A percentile compares a stretch with the other conserved stretches of the same genome.
Evolutionary conservation across 2,888 invertebrate genomes (phyloP).

Genomic region (Pheosia tremula): DNA sequence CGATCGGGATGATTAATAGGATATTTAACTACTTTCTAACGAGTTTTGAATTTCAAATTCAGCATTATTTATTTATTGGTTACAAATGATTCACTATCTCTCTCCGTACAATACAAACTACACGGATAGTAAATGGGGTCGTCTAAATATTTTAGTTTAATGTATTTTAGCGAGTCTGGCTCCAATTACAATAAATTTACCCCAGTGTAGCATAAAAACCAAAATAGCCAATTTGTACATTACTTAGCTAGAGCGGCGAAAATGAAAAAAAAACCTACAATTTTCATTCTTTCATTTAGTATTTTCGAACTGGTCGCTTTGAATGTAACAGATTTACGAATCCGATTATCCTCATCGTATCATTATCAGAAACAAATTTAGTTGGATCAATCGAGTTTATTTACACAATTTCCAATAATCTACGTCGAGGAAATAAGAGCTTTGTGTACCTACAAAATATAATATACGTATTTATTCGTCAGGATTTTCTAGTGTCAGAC

Average conservation of each 20-base stretch:
- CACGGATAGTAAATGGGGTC: background rate
- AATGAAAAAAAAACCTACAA: background rate
- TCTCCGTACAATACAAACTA: too few relatives aligned
- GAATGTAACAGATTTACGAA: conserved; percentile 1
- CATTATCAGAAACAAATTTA: background rate
- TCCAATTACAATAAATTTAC: too few relatives aligned
- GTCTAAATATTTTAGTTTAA: background rate
- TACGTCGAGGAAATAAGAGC: background rate
- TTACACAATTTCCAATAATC: conserved; percentile 1
- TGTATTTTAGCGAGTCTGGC: background rate
- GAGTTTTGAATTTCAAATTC: background rate
- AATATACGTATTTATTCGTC: conserved; percentile 36
- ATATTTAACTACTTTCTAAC: background rate
- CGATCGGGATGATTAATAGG: background rate
- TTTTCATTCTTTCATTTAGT: background rate
- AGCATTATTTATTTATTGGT: background rate
- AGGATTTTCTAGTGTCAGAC: conserved; percentile 38
- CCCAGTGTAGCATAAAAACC: conserved; percentile 1
- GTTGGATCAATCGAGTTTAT: background rate
- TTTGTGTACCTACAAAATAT: background rate
- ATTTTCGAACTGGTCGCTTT: background rate
- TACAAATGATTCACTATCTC: too few relatives aligned
- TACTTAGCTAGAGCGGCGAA: background rate
- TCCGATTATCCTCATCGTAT: background rate
- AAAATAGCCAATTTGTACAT: conserved; percentile 1